phyloP scores from a whole-genome alignment of 2,797 vertebrate species.

The Poecilia velifera region DNA sequence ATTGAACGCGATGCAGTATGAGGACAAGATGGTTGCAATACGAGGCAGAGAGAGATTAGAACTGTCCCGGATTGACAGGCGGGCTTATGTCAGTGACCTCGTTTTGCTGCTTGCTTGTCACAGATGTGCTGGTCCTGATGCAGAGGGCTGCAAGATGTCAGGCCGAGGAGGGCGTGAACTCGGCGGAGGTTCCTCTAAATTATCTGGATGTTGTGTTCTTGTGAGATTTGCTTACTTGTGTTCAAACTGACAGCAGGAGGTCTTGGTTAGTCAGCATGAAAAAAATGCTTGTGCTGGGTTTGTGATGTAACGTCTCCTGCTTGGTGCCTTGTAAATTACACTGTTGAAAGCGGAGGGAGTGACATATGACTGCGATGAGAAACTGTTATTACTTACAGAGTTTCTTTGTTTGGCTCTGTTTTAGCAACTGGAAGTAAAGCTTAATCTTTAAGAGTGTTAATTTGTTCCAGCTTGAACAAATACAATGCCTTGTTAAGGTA shows the following conservation, averaged over 20 bases:
- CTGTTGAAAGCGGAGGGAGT: constrained; percentile 15
- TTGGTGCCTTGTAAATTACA: constrained; percentile 43
- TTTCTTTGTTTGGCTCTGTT: constrained; percentile 16
- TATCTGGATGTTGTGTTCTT: constrained; percentile 5
- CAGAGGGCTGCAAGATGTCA: constrained; percentile 21
- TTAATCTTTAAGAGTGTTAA: background rate
- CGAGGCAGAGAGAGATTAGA: constrained; percentile 64
- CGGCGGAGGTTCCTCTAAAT: constrained; percentile 5
- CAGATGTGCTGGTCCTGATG: constrained; percentile 35
- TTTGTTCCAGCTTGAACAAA: background rate
- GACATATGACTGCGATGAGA: background rate
- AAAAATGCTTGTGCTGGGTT: constrained; percentile 52
- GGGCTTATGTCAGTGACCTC: constrained; percentile 69
- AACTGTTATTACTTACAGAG: constrained; percentile 4
- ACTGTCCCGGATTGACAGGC: constrained; percentile 52
- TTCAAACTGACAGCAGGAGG: constrained; percentile 26
- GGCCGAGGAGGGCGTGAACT: constrained; percentile 15
- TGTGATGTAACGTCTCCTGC: constrained; percentile 46
- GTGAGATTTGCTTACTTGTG: constrained; percentile 2
- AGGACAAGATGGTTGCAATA: constrained; percentile 44
- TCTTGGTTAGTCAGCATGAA: constrained; percentile 41
- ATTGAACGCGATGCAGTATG: constrained; percentile 29
- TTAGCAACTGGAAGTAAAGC: constrained; percentile 1
- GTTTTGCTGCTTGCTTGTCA: constrained; percentile 54
- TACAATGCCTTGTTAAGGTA: background rate